A percentile compares a stretch with the other conserved stretches of the same genome.
phyloP scores from a whole-genome alignment of 2,797 vertebrate species.

The Anas capensis region DNA sequence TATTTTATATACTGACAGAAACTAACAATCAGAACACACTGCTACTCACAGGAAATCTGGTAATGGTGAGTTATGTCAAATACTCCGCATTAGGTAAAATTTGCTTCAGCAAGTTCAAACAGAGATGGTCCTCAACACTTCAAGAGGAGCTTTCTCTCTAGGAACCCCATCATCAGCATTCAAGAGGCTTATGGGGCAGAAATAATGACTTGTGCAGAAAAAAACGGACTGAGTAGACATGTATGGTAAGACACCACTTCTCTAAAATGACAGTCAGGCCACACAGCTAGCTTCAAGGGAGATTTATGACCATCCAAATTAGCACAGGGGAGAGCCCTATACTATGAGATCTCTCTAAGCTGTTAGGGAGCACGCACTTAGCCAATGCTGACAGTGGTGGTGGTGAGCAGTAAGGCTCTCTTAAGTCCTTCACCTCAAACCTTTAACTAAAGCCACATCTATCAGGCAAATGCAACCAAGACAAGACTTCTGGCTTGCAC shows the following conservation, averaged over 20 bases:
- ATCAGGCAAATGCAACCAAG: background rate
- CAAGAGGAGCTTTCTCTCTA: background rate
- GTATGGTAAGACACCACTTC: background rate
- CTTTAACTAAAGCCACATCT: background rate
- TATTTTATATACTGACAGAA: background rate
- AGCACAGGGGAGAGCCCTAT: background rate
- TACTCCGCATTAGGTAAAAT: fast-evolving
- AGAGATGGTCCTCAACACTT: background rate
- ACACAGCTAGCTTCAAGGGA: background rate
- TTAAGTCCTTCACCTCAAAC: background rate
- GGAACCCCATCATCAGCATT: background rate
- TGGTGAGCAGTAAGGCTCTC: background rate
- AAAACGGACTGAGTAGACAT: background rate
- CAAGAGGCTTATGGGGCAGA: background rate
- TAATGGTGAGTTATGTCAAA: background rate
- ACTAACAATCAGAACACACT: background rate
- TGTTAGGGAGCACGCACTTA: fast-evolving
- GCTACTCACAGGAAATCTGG: background rate
- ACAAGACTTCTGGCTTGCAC: background rate
- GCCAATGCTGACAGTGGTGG: background rate
- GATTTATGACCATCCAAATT: background rate
- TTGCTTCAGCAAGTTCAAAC: background rate
- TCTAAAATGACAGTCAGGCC: background rate
- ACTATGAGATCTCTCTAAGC: background rate
- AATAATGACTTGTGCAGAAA: background rate